These are phyloP conservation scores for Gymnopithys bicolor DNA, from an alignment of 2,797 vertebrate genomes.

Conservation along the genomic window DNA sequence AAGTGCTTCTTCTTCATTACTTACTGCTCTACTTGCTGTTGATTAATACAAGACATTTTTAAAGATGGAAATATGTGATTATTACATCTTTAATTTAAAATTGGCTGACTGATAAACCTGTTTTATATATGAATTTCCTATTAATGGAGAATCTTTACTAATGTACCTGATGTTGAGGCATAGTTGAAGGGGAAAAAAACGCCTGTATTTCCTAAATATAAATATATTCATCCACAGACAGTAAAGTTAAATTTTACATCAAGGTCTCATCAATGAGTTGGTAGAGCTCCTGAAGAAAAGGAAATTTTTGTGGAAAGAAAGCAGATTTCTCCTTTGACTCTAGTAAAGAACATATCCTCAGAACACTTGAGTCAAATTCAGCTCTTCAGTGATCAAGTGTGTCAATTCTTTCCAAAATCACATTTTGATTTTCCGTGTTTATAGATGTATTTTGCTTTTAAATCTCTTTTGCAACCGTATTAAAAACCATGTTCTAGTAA, in stretches of 20 bases:
- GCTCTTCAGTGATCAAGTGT: background rate
- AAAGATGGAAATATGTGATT: conserved; percentile 62
- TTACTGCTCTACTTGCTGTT: conserved; percentile 40
- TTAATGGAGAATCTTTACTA: conserved; percentile 18
- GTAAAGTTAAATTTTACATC: background rate
- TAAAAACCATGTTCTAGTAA: background rate
- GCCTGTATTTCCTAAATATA: background rate
- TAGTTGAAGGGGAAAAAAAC: background rate
- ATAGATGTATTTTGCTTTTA: background rate
- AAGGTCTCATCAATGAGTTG: background rate
- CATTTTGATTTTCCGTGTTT: background rate
- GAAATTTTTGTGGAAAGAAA: background rate
- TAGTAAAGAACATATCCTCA: background rate
- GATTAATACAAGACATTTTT: conserved; percentile 71
- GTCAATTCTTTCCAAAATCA: background rate
- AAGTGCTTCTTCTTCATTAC: conserved; percentile 54
- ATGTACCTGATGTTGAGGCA: background rate
- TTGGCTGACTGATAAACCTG: conserved; percentile 57
- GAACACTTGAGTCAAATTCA: background rate
- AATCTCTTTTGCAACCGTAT: background rate
- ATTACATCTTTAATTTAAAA: conserved; percentile 67
- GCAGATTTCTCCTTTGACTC: background rate
- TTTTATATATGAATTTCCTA: conserved; percentile 36
- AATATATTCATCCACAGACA: background rate
- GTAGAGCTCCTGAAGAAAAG: background rate